A percentile compares a stretch with the other conserved stretches of the same genome.
phyloP scores from a whole-genome alignment of 1,140 invertebrate genomes.

The Ceratina calcarata region DNA sequence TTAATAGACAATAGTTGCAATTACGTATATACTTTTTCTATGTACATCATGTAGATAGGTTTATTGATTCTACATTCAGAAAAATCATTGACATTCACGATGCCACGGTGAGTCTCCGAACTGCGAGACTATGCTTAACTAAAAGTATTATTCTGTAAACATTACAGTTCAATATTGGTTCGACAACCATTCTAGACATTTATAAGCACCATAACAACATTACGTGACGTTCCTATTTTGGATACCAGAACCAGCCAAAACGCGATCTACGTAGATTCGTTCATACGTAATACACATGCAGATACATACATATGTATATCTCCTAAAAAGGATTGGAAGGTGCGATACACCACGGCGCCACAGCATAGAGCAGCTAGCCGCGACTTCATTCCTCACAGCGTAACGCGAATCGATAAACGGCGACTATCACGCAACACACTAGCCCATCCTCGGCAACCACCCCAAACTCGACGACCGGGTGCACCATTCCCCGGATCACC shows the following conservation, averaged over 20 bases:
- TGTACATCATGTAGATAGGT: neutral
- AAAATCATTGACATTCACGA: too few relatives aligned
- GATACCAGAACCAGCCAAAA: neutral
- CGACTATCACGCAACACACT: constrained; percentile 56
- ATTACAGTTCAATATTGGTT: neutral
- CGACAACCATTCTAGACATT: neutral
- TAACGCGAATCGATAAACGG: constrained; percentile 63
- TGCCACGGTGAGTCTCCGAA: too few relatives aligned
- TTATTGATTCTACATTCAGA: too few relatives aligned
- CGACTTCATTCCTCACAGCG: constrained; percentile 52
- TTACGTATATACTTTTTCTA: neutral
- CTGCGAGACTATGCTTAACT: too few relatives aligned
- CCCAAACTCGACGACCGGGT: constrained; percentile 36
- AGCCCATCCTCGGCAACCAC: constrained; percentile 38
- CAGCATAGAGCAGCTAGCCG: constrained; percentile 38
- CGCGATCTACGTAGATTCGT: constrained; percentile 17
- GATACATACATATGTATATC: neutral
- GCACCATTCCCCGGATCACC: constrained; percentile 30
- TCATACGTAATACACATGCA: neutral
- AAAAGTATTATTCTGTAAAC: too few relatives aligned
- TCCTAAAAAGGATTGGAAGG: too few relatives aligned
- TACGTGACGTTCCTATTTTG: constrained; percentile 15
- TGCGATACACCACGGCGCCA: constrained; percentile 18
- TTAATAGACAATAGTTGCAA: constrained; percentile 31
- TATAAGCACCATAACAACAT: neutral